A percentile compares a stretch with the other conserved stretches of the same genome.
Evolutionary conservation across 37 sponge, comb jelly and placozoan species (phyloP).

Genomic region (Haliclona indistincta): DNA sequence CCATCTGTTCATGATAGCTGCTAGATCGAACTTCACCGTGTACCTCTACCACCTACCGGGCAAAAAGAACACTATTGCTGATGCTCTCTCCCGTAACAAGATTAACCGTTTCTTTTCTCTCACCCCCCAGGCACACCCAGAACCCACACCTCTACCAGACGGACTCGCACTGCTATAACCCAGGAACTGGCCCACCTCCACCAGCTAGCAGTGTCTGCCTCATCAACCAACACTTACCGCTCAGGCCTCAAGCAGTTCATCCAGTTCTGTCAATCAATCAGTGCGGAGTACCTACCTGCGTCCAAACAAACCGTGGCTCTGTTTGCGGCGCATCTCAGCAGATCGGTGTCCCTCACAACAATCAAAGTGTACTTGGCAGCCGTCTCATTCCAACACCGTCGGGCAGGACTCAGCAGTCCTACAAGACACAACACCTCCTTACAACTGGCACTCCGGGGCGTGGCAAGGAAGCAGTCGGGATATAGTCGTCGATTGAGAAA

Average conservation of each 20-base stretch:
- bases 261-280: background rate
- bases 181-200: background rate
- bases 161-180: background rate
- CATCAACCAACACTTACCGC: background rate
- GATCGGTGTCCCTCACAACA: background rate
- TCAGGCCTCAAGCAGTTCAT: background rate
- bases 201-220: background rate
- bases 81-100: constrained; percentile 14
- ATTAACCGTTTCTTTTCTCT: constrained; percentile 9
- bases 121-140: constrained; percentile 5
- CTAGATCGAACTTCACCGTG: too few species aligned
- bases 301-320: background rate
- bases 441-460: constrained; percentile 3
- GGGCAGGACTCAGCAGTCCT: background rate
- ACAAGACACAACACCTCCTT: background rate
- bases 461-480: background rate
- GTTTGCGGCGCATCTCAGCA: constrained; percentile 9
- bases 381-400: background rate
- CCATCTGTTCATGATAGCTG: too few species aligned
- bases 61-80: constrained; percentile 15
- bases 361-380: background rate
- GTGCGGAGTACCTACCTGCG: background rate
- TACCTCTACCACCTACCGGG: constrained; percentile 13
- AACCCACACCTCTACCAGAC: constrained; percentile 7
- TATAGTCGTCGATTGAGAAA: background rate